Evolutionary conservation across 1,140 invertebrate genomes (phyloP).

Genomic region (Drosophila pseudoobscura): DNA sequence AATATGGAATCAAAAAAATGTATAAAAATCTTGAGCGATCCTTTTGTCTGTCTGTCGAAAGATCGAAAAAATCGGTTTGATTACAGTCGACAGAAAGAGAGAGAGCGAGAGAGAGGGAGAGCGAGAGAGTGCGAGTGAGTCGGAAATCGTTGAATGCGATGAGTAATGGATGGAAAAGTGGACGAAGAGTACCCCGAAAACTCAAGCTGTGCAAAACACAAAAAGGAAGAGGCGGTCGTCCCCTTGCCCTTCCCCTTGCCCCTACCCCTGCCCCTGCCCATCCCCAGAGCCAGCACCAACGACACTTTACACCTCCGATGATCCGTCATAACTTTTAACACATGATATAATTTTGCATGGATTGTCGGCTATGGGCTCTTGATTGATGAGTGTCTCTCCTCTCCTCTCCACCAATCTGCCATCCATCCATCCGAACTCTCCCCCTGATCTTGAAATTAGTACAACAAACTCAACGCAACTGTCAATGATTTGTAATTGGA

Average conservation of each 20-base stretch:
- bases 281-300: conserved; percentile 47
- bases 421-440: conserved; percentile 1
- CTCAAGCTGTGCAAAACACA: conserved; percentile 69
- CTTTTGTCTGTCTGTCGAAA: conserved; percentile 60
- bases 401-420: not conserved
- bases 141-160: conserved; percentile 76
- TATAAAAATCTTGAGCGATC: conserved; percentile 60
- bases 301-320: conserved; percentile 79
- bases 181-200: conserved; percentile 36
- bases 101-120: no score
- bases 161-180: conserved; percentile 73
- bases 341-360: conserved; percentile 81
- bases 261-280: no score
- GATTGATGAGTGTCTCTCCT: conserved; percentile 64
- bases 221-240: conserved; percentile 29
- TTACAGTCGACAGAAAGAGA: conserved; percentile 2
- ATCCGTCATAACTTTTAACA: conserved; percentile 82
- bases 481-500: conserved; percentile 77
- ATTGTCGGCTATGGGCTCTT: conserved; percentile 59
- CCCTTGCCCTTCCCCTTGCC: not conserved
- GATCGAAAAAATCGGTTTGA: conserved; percentile 46
- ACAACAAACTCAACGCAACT: conserved; percentile 69
- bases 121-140: conserved; percentile 14
- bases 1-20: conserved; percentile 71
- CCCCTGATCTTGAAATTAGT: conserved; percentile 60